Evolutionary conservation across 2,888 invertebrate species (phyloP).

Genomic region (Rutpela maculata): DNA sequence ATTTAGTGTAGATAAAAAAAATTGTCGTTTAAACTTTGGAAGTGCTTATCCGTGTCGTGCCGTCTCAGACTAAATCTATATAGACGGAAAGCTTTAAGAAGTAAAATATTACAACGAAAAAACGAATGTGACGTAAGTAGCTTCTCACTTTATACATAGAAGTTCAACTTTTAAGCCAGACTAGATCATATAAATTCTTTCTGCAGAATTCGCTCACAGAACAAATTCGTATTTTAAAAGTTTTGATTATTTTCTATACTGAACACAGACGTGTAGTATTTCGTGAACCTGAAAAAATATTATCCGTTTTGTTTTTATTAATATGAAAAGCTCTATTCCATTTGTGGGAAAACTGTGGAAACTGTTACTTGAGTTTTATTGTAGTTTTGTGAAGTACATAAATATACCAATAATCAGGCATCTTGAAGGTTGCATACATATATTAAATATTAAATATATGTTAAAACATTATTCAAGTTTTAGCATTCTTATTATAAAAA

Average conservation of each 20-base stretch:
- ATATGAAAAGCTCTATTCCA: too few relatives aligned
- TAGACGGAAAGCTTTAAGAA: constrained; percentile 17
- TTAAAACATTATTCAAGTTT: too few relatives aligned
- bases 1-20: constrained; percentile 2
- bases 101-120: constrained; percentile 17
- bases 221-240: background rate
- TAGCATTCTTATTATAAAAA: too few relatives aligned
- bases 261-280: background rate
- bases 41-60: constrained; percentile 15
- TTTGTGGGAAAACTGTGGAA: too few relatives aligned
- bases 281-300: background rate
- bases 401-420: too few relatives aligned
- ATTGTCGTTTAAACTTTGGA: constrained; percentile 22
- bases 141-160: constrained; percentile 16
- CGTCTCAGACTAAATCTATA: constrained; percentile 8
- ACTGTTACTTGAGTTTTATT: too few relatives aligned
- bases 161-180: constrained; percentile 8
- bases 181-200: constrained; percentile 14
- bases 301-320: too few relatives aligned
- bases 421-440: too few relatives aligned
- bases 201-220: background rate
- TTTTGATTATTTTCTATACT: background rate
- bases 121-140: constrained; percentile 10
- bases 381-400: too few relatives aligned
- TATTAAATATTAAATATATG: too few relatives aligned